Conservation (phyloP, 2,797 vertebrate species). For the Syncerus caffer region DNA sequence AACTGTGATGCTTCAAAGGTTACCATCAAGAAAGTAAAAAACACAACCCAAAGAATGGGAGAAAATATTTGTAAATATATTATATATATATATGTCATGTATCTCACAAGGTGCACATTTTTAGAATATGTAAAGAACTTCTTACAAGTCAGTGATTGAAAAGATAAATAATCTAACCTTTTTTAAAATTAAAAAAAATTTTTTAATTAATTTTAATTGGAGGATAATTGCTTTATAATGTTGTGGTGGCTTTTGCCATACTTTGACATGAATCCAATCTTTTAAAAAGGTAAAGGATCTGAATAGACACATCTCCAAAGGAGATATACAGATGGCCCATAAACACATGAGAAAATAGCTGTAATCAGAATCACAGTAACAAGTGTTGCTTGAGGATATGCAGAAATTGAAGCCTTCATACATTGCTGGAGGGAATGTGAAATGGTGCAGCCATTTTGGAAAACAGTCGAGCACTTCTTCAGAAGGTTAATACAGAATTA, state of each 20-base stretch:
- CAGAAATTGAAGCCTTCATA: background rate
- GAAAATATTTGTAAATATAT: background rate
- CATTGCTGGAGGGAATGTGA: background rate
- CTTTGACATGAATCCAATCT: background rate
- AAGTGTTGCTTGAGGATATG: background rate
- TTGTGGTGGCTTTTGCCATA: background rate
- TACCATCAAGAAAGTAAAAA: background rate
- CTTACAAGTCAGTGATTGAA: background rate
- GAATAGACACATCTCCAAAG: background rate
- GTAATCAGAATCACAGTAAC: background rate
- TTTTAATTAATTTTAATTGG: background rate
- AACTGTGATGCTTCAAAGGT: background rate
- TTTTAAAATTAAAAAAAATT: background rate
- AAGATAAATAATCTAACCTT: background rate
- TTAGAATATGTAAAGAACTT: background rate
- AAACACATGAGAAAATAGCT: background rate
- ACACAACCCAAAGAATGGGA: background rate
- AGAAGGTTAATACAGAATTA: background rate
- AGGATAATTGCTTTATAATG: background rate
- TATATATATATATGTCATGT: background rate
- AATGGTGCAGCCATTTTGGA: background rate
- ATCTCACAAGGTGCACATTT: background rate
- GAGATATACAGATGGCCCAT: background rate
- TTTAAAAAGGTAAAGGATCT: background rate
- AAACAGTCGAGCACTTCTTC: background rate